Conservation (phyloP, 2,888 invertebrate genomes). For the Leucophenga montana region DNA sequence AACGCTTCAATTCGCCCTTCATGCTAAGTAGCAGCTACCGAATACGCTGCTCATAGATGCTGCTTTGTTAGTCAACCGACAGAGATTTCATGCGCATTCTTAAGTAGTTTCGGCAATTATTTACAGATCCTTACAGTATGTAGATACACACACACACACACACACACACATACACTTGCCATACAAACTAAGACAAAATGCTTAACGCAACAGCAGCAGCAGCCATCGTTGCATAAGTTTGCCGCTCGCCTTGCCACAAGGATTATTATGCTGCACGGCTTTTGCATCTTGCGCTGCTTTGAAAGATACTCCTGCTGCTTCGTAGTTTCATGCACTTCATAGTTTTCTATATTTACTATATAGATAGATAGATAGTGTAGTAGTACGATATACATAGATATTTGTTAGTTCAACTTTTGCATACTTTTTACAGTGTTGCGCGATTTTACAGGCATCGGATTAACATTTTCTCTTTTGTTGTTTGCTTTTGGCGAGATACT, state of each 20-base stretch:
- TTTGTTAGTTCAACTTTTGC: constrained; percentile 10
- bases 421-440: constrained; percentile 24
- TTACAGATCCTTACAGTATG: constrained; percentile 57
- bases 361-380: background rate
- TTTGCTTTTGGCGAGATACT: background rate
- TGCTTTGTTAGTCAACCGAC: constrained; percentile 31
- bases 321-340: background rate
- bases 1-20: background rate
- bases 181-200: background rate
- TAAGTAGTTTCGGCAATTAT: constrained; percentile 68
- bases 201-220: too few relatives aligned
- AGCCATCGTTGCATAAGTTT: constrained; percentile 42
- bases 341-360: background rate
- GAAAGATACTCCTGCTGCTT: background rate
- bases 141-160: constrained; percentile 2
- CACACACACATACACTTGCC: background rate
- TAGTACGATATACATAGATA: background rate
- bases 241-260: constrained; percentile 57
- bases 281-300: constrained; percentile 30
- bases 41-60: background rate
- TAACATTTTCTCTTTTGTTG: constrained; percentile 18
- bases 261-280: constrained; percentile 55
- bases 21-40: background rate
- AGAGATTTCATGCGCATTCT: constrained; percentile 59
- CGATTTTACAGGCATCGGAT: constrained; percentile 24